phyloP scores from a whole-genome alignment of 2,888 invertebrate species.

The Oscheius onirici region DNA sequence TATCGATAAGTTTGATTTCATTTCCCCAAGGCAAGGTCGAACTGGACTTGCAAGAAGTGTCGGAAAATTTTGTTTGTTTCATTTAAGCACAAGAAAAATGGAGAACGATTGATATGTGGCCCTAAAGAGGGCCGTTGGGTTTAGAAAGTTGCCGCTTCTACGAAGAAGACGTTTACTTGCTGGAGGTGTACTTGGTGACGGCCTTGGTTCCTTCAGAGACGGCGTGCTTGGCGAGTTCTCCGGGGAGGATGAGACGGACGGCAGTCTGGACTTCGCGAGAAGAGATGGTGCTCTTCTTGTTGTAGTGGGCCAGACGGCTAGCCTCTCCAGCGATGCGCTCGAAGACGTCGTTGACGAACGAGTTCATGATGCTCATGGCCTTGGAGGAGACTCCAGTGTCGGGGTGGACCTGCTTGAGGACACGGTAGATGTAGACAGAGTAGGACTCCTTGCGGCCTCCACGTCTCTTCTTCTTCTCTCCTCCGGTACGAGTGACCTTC shows the following conservation, averaged over 20 bases:
- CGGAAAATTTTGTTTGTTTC: too few species aligned
- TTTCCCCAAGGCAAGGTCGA: too few species aligned
- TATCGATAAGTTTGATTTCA: too few species aligned
- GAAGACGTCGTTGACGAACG: slow-evolving; percentile 81
- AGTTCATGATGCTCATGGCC: slow-evolving; percentile 81
- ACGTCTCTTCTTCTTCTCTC: slow-evolving; percentile 69
- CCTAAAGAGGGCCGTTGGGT: slow-evolving; percentile 67
- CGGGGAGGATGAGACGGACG: slow-evolving; percentile 55
- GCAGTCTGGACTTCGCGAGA: slow-evolving; percentile 75
- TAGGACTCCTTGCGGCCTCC: slow-evolving; percentile 66
- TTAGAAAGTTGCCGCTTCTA: too few species aligned
- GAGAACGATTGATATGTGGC: slow-evolving; percentile 46
- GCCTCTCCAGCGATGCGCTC: slow-evolving; percentile 78
- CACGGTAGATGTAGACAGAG: slow-evolving; percentile 77
- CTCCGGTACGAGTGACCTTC: too few species aligned
- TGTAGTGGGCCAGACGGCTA: slow-evolving; percentile 77
- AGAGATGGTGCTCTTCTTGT: slow-evolving; percentile 78
- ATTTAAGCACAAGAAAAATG: too few species aligned
- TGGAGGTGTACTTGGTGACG: slow-evolving; percentile 54
- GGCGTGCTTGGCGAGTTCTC: slow-evolving; percentile 55
- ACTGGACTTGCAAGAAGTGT: too few species aligned
- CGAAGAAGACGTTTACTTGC: slow-evolving; percentile 48
- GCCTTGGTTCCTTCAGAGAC: slow-evolving; percentile 54
- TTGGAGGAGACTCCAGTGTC: slow-evolving; percentile 80
- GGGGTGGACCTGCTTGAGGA: slow-evolving; percentile 76